Percentiles rank a stretch among this genome's conserved stretches.
Conservation (phyloP, 2,797 vertebrate genomes). For the Amazona ochrocephala region DNA sequence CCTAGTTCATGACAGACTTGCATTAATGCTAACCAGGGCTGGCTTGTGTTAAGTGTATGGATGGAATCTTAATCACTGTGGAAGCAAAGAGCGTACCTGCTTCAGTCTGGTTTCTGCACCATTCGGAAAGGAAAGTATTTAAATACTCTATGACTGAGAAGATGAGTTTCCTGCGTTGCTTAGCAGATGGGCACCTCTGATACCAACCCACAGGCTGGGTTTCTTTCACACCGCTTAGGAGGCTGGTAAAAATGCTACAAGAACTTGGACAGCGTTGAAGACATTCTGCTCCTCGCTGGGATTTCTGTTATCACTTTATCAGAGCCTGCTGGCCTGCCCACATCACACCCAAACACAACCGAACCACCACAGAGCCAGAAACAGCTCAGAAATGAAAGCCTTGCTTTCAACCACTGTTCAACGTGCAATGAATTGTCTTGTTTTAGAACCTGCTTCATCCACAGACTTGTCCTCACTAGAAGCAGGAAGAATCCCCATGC, state of each 20-base stretch:
- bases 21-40: neutral
- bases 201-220: neutral
- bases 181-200: constrained; percentile 30
- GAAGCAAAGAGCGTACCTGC: neutral
- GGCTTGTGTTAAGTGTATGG: neutral
- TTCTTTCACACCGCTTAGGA: neutral
- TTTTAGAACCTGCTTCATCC: neutral
- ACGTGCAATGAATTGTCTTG: neutral
- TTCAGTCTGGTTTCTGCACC: constrained; percentile 12
- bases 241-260: neutral
- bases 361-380: neutral
- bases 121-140: constrained; percentile 23
- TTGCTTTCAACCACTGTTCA: neutral
- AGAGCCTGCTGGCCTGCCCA: neutral
- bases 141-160: neutral
- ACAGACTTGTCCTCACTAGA: neutral
- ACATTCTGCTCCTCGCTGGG: neutral
- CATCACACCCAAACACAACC: neutral
- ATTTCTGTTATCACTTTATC: neutral
- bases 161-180: neutral
- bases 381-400: neutral
- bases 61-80: constrained; percentile 4
- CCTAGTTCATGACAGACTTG: neutral
- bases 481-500: neutral
- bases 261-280: neutral